These are phyloP conservation scores for Addax nasomaculatus DNA, from an alignment of 2,113 vertebrate genomes.

Conservation along the genomic window DNA sequence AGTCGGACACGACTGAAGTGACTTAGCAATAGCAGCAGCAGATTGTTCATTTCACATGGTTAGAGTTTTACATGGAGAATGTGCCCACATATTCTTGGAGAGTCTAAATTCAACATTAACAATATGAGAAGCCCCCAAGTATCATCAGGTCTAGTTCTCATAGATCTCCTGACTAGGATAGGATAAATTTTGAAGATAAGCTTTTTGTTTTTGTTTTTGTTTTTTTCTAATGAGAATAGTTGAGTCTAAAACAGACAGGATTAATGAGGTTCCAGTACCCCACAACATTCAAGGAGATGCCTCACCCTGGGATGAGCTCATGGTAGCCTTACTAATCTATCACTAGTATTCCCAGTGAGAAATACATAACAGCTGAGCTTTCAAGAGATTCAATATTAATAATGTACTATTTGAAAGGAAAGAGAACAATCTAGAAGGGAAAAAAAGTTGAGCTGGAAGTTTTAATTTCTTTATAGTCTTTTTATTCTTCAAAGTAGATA, in stretches of 20 bases:
- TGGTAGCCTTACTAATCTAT: neutral
- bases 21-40: too few species aligned
- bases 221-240: neutral
- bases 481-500: neutral
- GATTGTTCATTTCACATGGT: neutral
- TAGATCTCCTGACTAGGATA: neutral
- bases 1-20: rapidly evolving
- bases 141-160: neutral
- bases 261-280: neutral
- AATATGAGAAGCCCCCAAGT: neutral
- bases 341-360: neutral
- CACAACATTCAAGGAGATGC: neutral
- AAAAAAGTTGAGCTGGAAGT: neutral
- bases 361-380: neutral
- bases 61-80: neutral
- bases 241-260: neutral
- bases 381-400: neutral
- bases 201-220: neutral
- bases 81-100: neutral
- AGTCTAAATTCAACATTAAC: neutral
- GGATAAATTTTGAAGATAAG: neutral
- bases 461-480: neutral
- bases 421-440: neutral
- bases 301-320: neutral
- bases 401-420: neutral